Evolutionary conservation across 2,113 vertebrate species (phyloP), one percentile per base, ranked within the genome.

Genomic region (Blennius ocellaris): DNA sequence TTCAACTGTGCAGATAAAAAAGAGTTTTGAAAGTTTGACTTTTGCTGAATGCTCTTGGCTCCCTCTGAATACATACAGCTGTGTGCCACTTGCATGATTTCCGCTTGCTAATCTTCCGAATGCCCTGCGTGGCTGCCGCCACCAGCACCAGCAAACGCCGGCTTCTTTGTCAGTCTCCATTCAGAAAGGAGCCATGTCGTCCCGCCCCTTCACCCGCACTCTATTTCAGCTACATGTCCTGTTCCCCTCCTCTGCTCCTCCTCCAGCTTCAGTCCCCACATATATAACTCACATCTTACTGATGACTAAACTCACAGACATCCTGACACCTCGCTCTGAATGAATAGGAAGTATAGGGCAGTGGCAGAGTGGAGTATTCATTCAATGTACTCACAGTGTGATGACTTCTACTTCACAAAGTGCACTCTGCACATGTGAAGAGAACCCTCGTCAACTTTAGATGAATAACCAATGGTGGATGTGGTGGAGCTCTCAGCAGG

Each of bases 21-120:
- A 30, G 21, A 30, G 21, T 30, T 30, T 30, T 30, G 21, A 30
- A 30, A 30, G 21, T 30, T 30, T 30, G 21, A 30, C 21, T 30
- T 30, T 11, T 11, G 43, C 10, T 44, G 12, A 44, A 44, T 44
- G 43, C 5, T 30, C 81, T 39, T 30, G 21, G 21, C 21, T 30
- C 21, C 21, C 21, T 30, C 21, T 83, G 74, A 83, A 87, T 81
- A 50, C 7, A 36, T 87, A 84, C 89, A 90, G 87, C 87, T 90
- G 87, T 65, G 58, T 48, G 39, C 59, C 17, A 8, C 70, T 67
- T 6, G n/a, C 68, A 45, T 51, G 44, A 70, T 63, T 75, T 78
- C 72, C 57, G 73, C 68, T 63, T 39, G 56, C 65, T 74, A 73
- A 14, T 77, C 73, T 69, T 69, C 56, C 9, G 1, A 43, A 45